These are phyloP conservation scores for Aselliscus stoliczkanus DNA, from an alignment of 2,797 vertebrate species.

Conservation along the genomic window DNA sequence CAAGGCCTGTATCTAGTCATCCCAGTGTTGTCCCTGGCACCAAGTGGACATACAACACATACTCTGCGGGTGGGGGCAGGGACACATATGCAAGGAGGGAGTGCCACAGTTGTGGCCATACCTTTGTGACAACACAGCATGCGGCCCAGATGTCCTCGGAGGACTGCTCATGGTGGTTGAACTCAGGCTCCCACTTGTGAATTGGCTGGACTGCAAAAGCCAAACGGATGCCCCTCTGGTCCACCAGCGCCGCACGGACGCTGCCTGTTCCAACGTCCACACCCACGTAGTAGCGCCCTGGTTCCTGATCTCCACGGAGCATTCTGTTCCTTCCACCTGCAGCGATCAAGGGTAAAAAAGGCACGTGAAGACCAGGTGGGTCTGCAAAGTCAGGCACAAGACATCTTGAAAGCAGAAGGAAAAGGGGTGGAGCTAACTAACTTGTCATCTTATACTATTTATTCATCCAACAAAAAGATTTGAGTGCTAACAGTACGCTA, in stretches of 20 bases:
- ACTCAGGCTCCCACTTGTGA: constrained; percentile 88
- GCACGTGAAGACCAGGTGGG: background rate
- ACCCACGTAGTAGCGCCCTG: constrained; percentile 87
- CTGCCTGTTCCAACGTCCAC: constrained; percentile 94
- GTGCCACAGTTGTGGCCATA: constrained; percentile 53
- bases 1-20: background rate
- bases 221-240: constrained; percentile 81
- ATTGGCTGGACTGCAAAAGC: constrained; percentile 86
- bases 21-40: background rate
- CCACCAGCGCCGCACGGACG: constrained; percentile 92
- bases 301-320: constrained; percentile 51
- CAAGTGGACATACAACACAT: background rate
- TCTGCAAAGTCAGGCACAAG: background rate
- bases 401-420: background rate
- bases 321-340: constrained; percentile 68
- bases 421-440: background rate
- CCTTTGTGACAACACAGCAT: constrained; percentile 91
- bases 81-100: background rate
- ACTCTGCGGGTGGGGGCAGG: background rate
- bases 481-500: background rate
- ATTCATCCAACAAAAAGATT: background rate
- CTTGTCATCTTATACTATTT: background rate
- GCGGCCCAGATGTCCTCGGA: constrained; percentile 93
- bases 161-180: constrained; percentile 93
- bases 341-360: background rate